Base-by-base conservation (phyloP, 1,140 invertebrate species). In the Aphaenogaster rudis region DNA sequence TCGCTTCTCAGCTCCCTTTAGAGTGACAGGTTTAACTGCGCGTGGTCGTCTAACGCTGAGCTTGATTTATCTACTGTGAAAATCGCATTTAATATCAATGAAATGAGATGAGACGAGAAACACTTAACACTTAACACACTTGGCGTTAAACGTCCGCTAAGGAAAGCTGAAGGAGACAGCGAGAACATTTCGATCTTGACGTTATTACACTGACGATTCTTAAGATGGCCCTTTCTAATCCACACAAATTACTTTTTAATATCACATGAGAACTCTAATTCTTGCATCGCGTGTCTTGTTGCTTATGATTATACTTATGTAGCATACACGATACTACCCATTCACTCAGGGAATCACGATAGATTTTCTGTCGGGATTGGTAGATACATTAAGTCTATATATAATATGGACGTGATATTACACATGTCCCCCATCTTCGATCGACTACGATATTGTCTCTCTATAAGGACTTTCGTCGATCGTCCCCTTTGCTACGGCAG, bases 51-150 rank as follows among this genome's bases (percentile, higher is more conserved):
- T 52, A 48, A 79, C 42, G 9, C 9, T 28, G 57, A 36, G 15
- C 42, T 48, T 66, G 45, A 66, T 66, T 52, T 79, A 79, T 77
- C 54, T 59, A 77, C 74, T 66, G 59, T n/a, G 17, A 79, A 50
- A 48, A 52, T 80, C 61, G 61, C 15, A 52, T 52, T 80, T 67
- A 50, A 64, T 79, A 79, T 64, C 57, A 63, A 36, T 48, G 5
- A 50, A 21, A 66, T 33, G 9, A 79, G 76, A 64, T 4, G 33
- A 48, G 8, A 36, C 59, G 4, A 64, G n/a, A 36, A 79, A 64
- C 28, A 48, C 42, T 78, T 21, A 79, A 64, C 28, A 48, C 42
- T 78, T 21, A 54, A 54, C 15, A 52, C 36, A 45, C 42, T 15
- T 59, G n/a, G 9, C 28, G 9, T 67, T 42, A 50, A 69, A 50